A percentile compares a stretch with the other conserved stretches of the same genome.
These are phyloP conservation scores for Cylas formicarius DNA, from an alignment of 1,140 invertebrate species.

Conservation along the genomic window DNA sequence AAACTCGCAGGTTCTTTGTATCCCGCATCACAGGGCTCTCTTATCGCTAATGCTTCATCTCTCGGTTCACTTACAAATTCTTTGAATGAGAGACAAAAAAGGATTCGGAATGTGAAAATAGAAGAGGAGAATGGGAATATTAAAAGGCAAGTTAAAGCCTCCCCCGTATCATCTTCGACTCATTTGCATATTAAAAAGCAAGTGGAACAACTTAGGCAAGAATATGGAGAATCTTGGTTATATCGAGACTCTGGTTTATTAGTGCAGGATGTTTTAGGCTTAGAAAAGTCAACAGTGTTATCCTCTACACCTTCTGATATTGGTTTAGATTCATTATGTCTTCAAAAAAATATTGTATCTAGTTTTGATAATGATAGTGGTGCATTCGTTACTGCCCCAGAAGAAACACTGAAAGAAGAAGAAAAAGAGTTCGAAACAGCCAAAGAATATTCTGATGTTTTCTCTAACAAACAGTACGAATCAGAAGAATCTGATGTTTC, in stretches of 20 bases:
- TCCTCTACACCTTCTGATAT: constrained; percentile 25
- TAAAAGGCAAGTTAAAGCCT: constrained; percentile 6
- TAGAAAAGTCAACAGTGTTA: constrained; percentile 32
- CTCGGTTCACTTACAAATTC: constrained; percentile 7
- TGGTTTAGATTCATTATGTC: background rate
- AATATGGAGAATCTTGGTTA: constrained; percentile 55
- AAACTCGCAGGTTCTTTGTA: constrained; percentile 40
- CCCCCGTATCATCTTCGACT: constrained; percentile 22
- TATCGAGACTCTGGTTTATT: constrained; percentile 47
- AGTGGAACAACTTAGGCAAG: constrained; percentile 49
- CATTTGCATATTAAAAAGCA: constrained; percentile 53
- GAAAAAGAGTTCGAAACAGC: constrained; percentile 14
- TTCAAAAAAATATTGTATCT: background rate
- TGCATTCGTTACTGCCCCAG: background rate
- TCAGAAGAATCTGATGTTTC: constrained; percentile 19
- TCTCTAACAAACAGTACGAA: background rate
- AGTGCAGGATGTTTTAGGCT: constrained; percentile 50
- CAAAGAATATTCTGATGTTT: constrained; percentile 11
- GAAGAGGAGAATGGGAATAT: constrained; percentile 27
- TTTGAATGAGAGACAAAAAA: constrained; percentile 20
- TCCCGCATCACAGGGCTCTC: constrained; percentile 18
- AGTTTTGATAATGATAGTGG: too few relatives aligned
- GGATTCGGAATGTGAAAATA: constrained; percentile 36
- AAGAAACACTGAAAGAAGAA: constrained; percentile 1
- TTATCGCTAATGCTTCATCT: constrained; percentile 11